Evolutionary conservation across 1,140 invertebrate genomes (phyloP).

Genomic region (Papilio xuthus): DNA sequence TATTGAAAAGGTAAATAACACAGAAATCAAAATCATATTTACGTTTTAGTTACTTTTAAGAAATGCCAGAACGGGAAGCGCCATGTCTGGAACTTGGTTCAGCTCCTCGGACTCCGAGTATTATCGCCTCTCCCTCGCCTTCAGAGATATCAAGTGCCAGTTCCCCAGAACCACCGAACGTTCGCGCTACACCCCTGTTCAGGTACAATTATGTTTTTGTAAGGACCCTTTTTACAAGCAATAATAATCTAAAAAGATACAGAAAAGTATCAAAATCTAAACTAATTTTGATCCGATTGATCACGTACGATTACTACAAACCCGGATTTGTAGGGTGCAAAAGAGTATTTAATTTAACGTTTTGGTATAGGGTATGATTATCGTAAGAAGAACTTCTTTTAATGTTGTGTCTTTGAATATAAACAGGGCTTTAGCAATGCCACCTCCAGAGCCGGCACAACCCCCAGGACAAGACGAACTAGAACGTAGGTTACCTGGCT

Average conservation of each 20-base stretch:
- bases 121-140: slow-evolving; percentile 64
- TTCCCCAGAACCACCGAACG: slow-evolving; percentile 66
- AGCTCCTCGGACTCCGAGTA: slow-evolving; percentile 62
- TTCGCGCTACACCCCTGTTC: slow-evolving; percentile 69
- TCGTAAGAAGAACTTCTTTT: not conserved
- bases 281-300: too few relatives aligned
- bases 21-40: not conserved
- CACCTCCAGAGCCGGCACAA: slow-evolving; percentile 70
- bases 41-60: slow-evolving; percentile 28
- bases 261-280: too few relatives aligned
- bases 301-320: too few relatives aligned
- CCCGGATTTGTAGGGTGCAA: too few relatives aligned
- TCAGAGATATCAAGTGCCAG: slow-evolving; percentile 75
- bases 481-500: slow-evolving; percentile 71
- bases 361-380: not conserved
- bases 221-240: not conserved
- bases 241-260: not conserved
- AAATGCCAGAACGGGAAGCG: slow-evolving; percentile 68
- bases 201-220: slow-evolving; percentile 51
- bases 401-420: not conserved
- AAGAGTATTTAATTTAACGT: not conserved
- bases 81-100: slow-evolving; percentile 69
- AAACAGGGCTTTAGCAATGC: slow-evolving; percentile 67
- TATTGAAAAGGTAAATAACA: not conserved
- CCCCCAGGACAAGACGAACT: slow-evolving; percentile 73